Conservation (phyloP, 2,797 vertebrate species). For the Mionectes olivaceus region DNA sequence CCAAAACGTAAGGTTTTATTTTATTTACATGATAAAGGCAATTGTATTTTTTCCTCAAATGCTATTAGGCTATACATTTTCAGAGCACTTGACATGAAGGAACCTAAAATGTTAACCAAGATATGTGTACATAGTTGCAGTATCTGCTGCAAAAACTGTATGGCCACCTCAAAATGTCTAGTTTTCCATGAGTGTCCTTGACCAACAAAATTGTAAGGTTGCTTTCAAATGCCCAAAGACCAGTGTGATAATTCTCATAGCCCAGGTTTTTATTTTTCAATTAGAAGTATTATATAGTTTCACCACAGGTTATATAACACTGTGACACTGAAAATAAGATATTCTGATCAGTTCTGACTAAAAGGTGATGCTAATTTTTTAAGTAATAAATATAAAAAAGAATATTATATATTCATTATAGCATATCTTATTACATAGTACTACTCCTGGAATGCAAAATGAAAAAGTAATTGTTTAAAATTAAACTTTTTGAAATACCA, state of each 20-base stretch:
- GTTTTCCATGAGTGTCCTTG: neutral
- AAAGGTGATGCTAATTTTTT: neutral
- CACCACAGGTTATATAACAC: neutral
- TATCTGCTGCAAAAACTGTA: neutral
- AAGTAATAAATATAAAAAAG: neutral
- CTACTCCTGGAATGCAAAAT: neutral
- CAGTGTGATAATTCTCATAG: neutral
- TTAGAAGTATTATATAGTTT: neutral
- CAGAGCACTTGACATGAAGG: neutral
- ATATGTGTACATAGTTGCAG: neutral
- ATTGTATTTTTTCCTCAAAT: neutral
- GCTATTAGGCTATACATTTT: neutral
- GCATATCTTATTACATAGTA: neutral
- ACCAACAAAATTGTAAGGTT: neutral
- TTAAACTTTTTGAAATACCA: neutral
- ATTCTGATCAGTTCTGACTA: neutral
- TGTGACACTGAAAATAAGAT: neutral
- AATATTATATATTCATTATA: neutral
- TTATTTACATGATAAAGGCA: neutral
- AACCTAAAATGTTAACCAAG: neutral
- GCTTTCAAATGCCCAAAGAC: neutral
- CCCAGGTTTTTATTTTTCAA: neutral
- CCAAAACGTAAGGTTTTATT: neutral
- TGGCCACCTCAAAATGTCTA: neutral
- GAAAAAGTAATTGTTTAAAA: neutral